Percentiles rank a stretch among this genome's conserved stretches.
Conservation (phyloP, 2,888 invertebrate species). For the Zaprionus bogoriensis region DNA sequence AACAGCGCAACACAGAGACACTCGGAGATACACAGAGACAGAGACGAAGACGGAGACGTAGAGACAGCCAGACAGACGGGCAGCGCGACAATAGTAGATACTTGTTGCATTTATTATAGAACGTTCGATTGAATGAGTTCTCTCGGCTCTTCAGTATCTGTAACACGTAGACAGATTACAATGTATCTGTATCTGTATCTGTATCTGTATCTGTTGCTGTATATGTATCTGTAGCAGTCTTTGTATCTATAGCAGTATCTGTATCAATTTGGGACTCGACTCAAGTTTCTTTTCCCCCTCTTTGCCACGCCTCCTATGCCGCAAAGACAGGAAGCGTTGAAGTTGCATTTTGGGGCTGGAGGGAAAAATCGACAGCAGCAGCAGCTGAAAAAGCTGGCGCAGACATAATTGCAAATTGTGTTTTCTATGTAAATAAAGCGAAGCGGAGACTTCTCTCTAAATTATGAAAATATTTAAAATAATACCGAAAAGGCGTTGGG, state of each 20-base stretch:
- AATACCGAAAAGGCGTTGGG: conserved; percentile 76
- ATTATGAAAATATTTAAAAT: conserved; percentile 74
- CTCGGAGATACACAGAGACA: conserved; percentile 11
- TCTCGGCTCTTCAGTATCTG: conserved; percentile 47
- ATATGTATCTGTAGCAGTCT: conserved; percentile 6
- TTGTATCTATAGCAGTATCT: conserved; percentile 35
- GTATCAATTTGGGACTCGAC: conserved; percentile 13
- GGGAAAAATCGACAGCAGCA: conserved; percentile 1
- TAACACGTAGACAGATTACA: conserved; percentile 39
- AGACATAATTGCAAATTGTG: conserved; percentile 41
- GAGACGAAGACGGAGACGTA: conserved; percentile 13
- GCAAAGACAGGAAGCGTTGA: conserved; percentile 61
- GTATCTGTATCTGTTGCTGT: conserved; percentile 13
- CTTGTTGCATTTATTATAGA: conserved; percentile 74
- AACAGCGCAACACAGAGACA: conserved; percentile 31
- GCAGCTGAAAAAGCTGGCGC: conserved; percentile 24
- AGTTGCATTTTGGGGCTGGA: conserved; percentile 26
- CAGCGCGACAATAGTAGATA: conserved; percentile 48
- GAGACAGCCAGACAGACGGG: conserved; percentile 25
- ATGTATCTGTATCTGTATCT: conserved; percentile 42
- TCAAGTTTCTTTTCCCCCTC: background rate
- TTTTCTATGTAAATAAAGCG: conserved; percentile 50
- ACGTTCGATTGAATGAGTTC: conserved; percentile 66
- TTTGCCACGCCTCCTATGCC: background rate
- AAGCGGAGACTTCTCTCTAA: conserved; percentile 38